Evolutionary conservation across 1,140 invertebrate genomes (phyloP).

Genomic region (Hyposmocoma kahamanoa): DNA sequence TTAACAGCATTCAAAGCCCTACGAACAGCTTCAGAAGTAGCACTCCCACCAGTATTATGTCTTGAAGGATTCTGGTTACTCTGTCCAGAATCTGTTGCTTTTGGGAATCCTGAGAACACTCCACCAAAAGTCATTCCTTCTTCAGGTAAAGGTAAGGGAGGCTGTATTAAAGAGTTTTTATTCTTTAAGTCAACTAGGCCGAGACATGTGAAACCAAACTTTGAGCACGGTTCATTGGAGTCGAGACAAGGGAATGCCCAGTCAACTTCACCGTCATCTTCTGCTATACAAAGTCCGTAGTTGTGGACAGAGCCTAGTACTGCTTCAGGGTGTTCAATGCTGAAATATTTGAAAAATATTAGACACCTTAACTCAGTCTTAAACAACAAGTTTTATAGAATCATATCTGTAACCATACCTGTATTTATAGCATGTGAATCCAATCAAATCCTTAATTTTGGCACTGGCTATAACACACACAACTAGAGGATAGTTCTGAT

Average conservation of each 20-base stretch:
- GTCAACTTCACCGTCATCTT: slow-evolving; percentile 98
- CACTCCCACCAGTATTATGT: slow-evolving; percentile 51
- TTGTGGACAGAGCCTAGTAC: slow-evolving; percentile 75
- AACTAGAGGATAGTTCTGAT: slow-evolving; percentile 88
- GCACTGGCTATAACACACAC: slow-evolving; percentile 87
- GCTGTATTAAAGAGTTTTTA: slow-evolving; percentile 32
- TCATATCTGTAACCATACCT: slow-evolving; percentile 66
- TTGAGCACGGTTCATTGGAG: slow-evolving; percentile 88
- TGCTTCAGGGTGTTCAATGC: slow-evolving; percentile 76
- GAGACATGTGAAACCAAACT: slow-evolving; percentile 93
- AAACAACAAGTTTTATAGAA: not conserved
- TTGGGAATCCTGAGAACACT: slow-evolving; percentile 48
- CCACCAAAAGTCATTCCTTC: not conserved
- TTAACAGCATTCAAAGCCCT: slow-evolving; percentile 48
- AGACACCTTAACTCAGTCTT: no score
- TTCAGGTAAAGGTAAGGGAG: slow-evolving; percentile 11
- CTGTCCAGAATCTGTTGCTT: slow-evolving; percentile 46
- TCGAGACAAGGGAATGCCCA: slow-evolving; percentile 94
- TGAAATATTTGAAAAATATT: slow-evolving; percentile 42
- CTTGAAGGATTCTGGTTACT: slow-evolving; percentile 50
- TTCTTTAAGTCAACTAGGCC: slow-evolving; percentile 84
- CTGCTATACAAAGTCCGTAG: slow-evolving; percentile 93
- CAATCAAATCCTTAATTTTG: slow-evolving; percentile 94
- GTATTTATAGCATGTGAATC: slow-evolving; percentile 91
- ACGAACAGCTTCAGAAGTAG: slow-evolving; percentile 52